Evolutionary conservation across 2,113 vertebrate genomes (phyloP).

Genomic region (Apteryx owenii): DNA sequence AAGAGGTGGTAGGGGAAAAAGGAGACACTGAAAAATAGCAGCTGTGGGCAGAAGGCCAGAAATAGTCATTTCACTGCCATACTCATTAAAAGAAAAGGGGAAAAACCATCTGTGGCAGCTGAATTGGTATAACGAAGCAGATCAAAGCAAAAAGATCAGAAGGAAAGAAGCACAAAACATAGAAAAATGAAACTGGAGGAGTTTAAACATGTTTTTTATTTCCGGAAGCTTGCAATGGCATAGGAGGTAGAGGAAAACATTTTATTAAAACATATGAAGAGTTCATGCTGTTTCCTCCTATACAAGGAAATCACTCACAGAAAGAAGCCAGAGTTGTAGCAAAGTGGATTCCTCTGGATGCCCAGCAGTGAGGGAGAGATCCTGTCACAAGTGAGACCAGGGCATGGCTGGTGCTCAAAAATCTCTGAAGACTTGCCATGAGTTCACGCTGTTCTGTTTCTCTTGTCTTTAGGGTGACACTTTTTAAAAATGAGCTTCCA

Average conservation of each 20-base stretch:
- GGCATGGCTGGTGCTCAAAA: neutral
- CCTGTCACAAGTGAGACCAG: neutral
- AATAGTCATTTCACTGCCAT: slow-evolving; percentile 11
- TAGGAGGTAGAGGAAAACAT: slow-evolving; percentile 19
- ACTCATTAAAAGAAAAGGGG: slow-evolving; percentile 4
- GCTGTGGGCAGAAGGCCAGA: slow-evolving; percentile 21
- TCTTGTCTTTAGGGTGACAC: neutral
- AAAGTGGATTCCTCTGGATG: neutral
- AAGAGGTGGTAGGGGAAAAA: neutral
- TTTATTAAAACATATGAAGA: slow-evolving; percentile 24
- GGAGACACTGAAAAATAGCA: neutral
- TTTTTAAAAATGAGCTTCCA: neutral
- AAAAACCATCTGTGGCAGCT: slow-evolving; percentile 34
- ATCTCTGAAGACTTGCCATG: neutral
- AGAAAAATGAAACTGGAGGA: slow-evolving; percentile 52
- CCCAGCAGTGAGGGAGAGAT: neutral
- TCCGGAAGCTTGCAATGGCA: neutral
- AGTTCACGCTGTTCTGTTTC: neutral
- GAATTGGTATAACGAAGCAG: slow-evolving; percentile 53
- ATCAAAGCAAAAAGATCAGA: slow-evolving; percentile 69
- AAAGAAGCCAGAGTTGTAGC: neutral
- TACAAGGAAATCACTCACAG: neutral
- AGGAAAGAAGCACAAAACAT: slow-evolving; percentile 23
- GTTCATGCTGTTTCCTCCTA: neutral
- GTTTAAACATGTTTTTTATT: slow-evolving; percentile 38